Base-by-base conservation (phyloP, 2,888 invertebrate genomes). In the Pyralis farinalis region DNA sequence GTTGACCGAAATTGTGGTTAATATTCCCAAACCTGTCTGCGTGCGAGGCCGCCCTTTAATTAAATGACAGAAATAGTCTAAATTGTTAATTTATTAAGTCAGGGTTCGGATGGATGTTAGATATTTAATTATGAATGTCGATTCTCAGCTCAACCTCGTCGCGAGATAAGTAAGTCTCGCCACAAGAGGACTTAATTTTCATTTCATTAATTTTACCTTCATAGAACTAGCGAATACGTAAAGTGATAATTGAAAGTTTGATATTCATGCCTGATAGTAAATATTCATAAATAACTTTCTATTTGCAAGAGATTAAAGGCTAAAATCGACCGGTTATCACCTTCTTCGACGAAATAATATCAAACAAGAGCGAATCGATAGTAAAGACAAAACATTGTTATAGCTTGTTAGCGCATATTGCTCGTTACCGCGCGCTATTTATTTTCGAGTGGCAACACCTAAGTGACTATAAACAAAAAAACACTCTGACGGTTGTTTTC, bases 1-100 rank as follows among this genome's bases (percentile, higher is more conserved):
- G 88, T 90, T 89, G 88, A 88, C 88, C 77, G 81, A 86, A 87
- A 86, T 86, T 83, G 87, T 73, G 89, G 88, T 86, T 87, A 88
- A 88, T 88, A 87, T 87, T 83, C 81, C 76, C 76, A 76, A 76
- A 79, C 80, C 82, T 79, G 80, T 55, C 65, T 61, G 56, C 64
- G 71, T 63, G 63, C 67, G 62, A 71, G 68, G 72, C 69, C 70
- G 70, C 71, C 76, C 78, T 76, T 83, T 87, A 86, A 87, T 87
- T 87, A 86, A 86, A 86, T 80, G 75, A 74, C 79, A 80, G 72
- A 78, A 83, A 84, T 79, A 83, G 78, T 82, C 70, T 71, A 70
- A 39, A 83, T 77, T 79, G 78, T 76, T 82, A 79, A 83, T 78
- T 85, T 80, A 79, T 72, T 71, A 73, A 63, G 62, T 63, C 62